Base-by-base conservation (phyloP, 2,888 invertebrate species). In the Choristoneura rosaceana region DNA sequence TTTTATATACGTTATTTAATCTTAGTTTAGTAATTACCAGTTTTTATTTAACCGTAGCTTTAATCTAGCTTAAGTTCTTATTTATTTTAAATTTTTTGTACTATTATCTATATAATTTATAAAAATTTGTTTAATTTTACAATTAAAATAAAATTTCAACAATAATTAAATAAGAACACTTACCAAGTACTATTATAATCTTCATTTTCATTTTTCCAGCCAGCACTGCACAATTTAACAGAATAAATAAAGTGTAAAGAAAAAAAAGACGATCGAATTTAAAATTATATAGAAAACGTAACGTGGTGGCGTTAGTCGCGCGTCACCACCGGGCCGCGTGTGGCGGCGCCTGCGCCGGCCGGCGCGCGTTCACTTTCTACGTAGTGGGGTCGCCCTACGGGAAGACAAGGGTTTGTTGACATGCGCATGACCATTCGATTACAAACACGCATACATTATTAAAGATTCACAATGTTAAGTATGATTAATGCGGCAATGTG, bases 331-430 rank as follows among this genome's bases (percentile, higher is more conserved):
- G 79, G 79, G 78, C 84, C 93, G 93, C 93, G 89, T 93, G 84
- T 93, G 92, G 80, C 73, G 65, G 84, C 85, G 82, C 82, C 77
- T 76, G 82, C 81, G 80, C 78, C 76, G 78, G 67, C 73, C 76
- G 74, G 74, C 75, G 83, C 84, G 88, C 93, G 83, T 93, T 94
- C 93, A 93, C 93, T 94, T 94, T 94, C 93, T 92, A 91, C 82
- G 83, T 91, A 84, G 93, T 87, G 91, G 92, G 92, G 92, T 82
- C 82, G 81, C 78, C 81, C 81, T 84, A 82, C 84, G 88, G 92
- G 89, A 91, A 91, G 84, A 83, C 76, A 79, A 89, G 88, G 91
- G 91, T 91, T 90, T 92, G 88, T 90, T 92, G 91, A 90, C 90
- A 85, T 84, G 82, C 73, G 69, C 74, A 68, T 67, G 60, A 73